A percentile compares a stretch with the other conserved stretches of the same genome.
These are phyloP conservation scores for Parapristionchus giblindavisi DNA, from an alignment of 2,888 invertebrate species.

Conservation along the genomic window DNA sequence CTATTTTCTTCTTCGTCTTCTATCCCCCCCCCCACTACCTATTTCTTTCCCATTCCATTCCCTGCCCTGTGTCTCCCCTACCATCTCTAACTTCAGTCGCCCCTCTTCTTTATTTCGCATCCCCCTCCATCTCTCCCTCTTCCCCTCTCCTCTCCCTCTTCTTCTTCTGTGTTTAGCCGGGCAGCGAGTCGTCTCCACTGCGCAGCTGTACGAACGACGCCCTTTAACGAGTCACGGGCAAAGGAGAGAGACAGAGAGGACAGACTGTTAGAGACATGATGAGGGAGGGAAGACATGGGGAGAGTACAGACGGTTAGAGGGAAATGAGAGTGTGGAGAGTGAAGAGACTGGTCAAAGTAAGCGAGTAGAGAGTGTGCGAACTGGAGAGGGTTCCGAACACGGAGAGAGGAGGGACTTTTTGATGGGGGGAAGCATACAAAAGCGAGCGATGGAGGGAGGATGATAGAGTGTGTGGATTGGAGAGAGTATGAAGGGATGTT, in stretches of 20 bases:
- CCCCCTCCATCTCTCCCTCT: constrained; percentile 7
- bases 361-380: not conserved
- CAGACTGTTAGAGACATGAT: not conserved
- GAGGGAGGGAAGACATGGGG: not conserved
- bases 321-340: constrained; percentile 3
- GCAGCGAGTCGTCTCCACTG: not conserved
- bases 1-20: not conserved
- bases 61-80: not conserved
- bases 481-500: not conserved
- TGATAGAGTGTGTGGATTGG: not conserved
- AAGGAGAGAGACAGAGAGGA: not conserved
- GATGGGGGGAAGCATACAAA: no score
- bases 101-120: constrained; percentile 15
- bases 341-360: not conserved
- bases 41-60: not conserved
- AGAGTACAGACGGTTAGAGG: not conserved
- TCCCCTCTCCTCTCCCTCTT: constrained; percentile 1
- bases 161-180: not conserved
- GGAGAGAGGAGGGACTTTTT: not conserved
- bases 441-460: not conserved
- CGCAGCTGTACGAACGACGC: constrained; percentile 32
- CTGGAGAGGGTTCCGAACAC: not conserved
- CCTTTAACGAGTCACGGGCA: not conserved
- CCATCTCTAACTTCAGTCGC: not conserved
- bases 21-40: constrained; percentile 3